Conservation (phyloP, 2,888 invertebrate genomes). For the Notodonta dromedarius region DNA sequence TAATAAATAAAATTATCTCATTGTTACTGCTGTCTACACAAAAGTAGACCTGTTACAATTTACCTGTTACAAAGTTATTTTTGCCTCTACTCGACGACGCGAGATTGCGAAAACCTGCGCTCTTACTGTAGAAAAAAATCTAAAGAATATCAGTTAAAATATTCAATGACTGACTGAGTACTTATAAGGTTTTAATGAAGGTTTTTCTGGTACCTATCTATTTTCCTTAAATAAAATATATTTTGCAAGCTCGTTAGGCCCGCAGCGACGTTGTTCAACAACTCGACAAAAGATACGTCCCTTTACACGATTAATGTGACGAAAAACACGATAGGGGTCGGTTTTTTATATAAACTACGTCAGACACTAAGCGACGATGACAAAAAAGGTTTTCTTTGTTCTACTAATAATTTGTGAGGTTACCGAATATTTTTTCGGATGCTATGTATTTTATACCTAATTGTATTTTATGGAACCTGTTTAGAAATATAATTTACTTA, state of each 20-base stretch:
- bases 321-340: conserved; percentile 2
- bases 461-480: too few relatives aligned
- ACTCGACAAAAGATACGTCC: conserved; percentile 1
- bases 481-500: too few relatives aligned
- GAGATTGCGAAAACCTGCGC: too few relatives aligned
- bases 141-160: too few relatives aligned
- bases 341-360: not conserved
- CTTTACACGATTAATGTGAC: conserved; percentile 1
- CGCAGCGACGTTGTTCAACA: not conserved
- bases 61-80: too few relatives aligned
- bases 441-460: too few relatives aligned
- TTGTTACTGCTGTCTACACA: too few relatives aligned
- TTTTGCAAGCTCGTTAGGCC: not conserved
- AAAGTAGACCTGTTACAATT: too few relatives aligned
- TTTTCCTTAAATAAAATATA: not conserved
- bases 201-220: not conserved
- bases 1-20: too few relatives aligned
- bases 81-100: too few relatives aligned
- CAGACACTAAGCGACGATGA: not conserved
- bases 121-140: too few relatives aligned
- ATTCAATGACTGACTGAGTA: too few relatives aligned
- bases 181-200: not conserved
- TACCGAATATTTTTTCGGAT: not conserved
- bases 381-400: conserved; percentile 1
- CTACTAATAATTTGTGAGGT: not conserved